These are phyloP conservation scores for Trissolcus japonicus DNA, from an alignment of 2,888 invertebrate species.

Conservation along the genomic window DNA sequence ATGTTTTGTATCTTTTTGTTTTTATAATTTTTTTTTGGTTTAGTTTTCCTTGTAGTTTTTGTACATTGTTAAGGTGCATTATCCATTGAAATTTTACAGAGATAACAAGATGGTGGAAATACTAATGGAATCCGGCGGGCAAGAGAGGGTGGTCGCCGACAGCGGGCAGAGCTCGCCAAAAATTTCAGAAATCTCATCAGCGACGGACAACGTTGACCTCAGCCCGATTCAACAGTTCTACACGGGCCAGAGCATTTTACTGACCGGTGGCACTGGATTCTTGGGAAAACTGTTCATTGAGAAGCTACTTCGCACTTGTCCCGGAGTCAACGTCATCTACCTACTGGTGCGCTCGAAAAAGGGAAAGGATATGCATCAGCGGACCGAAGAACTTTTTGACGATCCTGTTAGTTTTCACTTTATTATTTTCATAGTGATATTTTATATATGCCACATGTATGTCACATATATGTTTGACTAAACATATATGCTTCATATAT, in stretches of 20 bases:
- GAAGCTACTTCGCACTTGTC: slow-evolving; percentile 82
- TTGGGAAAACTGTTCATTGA: slow-evolving; percentile 84
- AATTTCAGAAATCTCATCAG: slow-evolving; percentile 42
- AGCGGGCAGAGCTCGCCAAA: slow-evolving; percentile 64
- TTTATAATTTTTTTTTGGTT: background rate
- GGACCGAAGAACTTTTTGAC: slow-evolving; percentile 78
- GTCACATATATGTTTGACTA: no score
- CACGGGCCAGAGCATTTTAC: slow-evolving; percentile 78
- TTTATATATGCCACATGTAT: no score
- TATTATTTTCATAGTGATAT: no score
- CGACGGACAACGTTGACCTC: slow-evolving; percentile 60
- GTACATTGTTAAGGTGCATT: background rate
- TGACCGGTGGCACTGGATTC: slow-evolving; percentile 84
- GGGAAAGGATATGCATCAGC: slow-evolving; percentile 77
- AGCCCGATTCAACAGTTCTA: slow-evolving; percentile 78
- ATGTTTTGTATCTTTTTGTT: no score
- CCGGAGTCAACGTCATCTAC: slow-evolving; percentile 80
- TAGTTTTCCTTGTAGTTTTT: background rate
- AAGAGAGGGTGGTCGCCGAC: slow-evolving; percentile 70
- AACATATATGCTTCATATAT: no score
- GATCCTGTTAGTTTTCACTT: slow-evolving; percentile 68
- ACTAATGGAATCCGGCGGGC: slow-evolving; percentile 71
- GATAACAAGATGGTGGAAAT: slow-evolving; percentile 71
- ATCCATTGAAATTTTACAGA: slow-evolving; percentile 10
- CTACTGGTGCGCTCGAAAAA: slow-evolving; percentile 79